phyloP scores from a whole-genome alignment of 2,888 invertebrate genomes.

The Leptura quadrifasciata region DNA sequence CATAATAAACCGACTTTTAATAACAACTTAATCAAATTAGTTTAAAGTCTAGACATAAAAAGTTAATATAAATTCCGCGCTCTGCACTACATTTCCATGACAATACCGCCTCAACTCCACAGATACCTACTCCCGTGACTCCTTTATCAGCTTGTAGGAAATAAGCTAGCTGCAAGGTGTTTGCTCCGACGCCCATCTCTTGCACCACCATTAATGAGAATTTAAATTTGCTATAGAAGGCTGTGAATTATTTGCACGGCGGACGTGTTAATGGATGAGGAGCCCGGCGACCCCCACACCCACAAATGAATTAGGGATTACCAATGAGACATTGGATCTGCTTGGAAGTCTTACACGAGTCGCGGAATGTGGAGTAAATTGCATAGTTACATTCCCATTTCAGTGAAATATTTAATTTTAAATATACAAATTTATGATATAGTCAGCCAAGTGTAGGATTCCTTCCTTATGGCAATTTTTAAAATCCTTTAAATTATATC shows the following conservation, averaged over 20 bases:
- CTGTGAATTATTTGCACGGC: conserved; percentile 14
- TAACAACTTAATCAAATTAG: no score
- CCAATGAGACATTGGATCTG: conserved; percentile 11
- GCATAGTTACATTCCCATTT: background rate
- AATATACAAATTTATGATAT: no score
- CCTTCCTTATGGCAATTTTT: no score
- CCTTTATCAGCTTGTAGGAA: conserved; percentile 22
- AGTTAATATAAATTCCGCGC: conserved; percentile 1
- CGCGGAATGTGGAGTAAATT: background rate
- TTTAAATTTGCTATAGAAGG: conserved; percentile 32
- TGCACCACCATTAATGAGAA: conserved; percentile 33
- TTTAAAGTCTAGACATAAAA: background rate
- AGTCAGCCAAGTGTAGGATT: no score
- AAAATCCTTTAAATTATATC: no score
- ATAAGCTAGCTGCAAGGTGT: conserved; percentile 32
- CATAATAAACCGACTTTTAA: no score
- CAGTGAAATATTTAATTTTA: no score
- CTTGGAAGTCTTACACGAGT: background rate
- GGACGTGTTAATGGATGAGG: conserved; percentile 30
- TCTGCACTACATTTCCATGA: conserved; percentile 6
- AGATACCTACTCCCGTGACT: conserved; percentile 1
- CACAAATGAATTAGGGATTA: conserved; percentile 17
- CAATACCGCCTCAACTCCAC: background rate
- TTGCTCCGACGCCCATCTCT: conserved; percentile 23
- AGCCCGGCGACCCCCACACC: conserved; percentile 2